Evolutionary conservation across 53 echinoderm and acorn worm species (phyloP), one percentile per base, ranked within the genome.

Genomic region (Luidia sarsii): DNA sequence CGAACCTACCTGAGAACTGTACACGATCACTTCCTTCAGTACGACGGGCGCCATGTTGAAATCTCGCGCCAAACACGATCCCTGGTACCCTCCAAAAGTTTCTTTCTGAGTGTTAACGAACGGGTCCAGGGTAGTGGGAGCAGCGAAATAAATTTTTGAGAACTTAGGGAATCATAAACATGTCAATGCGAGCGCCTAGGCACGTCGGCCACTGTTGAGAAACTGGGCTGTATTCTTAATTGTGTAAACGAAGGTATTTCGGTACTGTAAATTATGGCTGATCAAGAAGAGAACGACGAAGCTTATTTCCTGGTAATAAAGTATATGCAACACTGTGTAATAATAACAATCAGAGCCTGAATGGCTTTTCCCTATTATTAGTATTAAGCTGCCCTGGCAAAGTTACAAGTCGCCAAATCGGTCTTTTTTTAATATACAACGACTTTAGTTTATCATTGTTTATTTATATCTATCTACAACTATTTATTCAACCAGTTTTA

Each of bases 31-130:
- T 56, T 94, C 83, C 39, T 87, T 94, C 51, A 94, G 79, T 48
- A 80, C 84, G 0, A 94, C 71, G 22, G 94, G 88, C 15, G 94
- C 94, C 94, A 93, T 93, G 60, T 77, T 77, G 60, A 77, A 77
- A 77, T 75, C 41, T 43, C 77, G 61, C 77, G 77, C 77, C 77
- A 77, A 77, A 77, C 48, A 7, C 41, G n/a, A 11, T 57, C 74
- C 41, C 74, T 39, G 74, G 74, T 74, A 6, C 74, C 28, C 74
- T 2, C 13, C 2, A 1, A 57, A 14, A 31, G 6, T 6, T 41
- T 6, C 41, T 6, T 41, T 7, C 2, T 5, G 16, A 18, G 37
- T 20, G 64, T 39, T 20, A 37, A n/a, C 45, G 6, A 46, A 66
- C 8, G 8, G 21, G 34, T 65, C 19, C 33, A 4, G 21, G 20